These are phyloP conservation scores for Gallinago paraguaiae DNA, from an alignment of 2,113 vertebrate species.

Conservation along the genomic window DNA sequence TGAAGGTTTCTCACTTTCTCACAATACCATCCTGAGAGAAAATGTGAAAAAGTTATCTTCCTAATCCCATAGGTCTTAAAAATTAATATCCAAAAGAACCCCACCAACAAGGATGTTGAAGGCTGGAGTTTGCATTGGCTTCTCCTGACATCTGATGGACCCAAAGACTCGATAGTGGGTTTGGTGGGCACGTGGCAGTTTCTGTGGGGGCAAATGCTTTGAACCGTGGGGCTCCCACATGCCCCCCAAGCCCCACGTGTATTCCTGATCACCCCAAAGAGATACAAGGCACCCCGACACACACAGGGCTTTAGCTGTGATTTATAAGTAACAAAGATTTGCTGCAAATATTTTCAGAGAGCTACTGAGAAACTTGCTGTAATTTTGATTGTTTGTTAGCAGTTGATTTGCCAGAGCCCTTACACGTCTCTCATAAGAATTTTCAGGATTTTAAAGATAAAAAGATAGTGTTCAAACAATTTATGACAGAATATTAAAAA, in stretches of 20 bases:
- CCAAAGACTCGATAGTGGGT: background rate
- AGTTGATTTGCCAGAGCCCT: background rate
- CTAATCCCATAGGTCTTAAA: background rate
- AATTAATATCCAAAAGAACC: background rate
- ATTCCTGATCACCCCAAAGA: background rate
- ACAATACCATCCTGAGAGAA: background rate
- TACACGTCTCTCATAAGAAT: background rate
- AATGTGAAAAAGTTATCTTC: background rate
- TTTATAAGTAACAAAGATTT: background rate
- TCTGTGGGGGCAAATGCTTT: background rate
- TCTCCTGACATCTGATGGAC: background rate
- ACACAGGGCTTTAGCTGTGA: background rate
- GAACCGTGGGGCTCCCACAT: fast-evolving
- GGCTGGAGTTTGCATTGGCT: fast-evolving
- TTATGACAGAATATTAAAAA: background rate
- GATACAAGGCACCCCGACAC: fast-evolving
- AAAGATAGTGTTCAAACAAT: background rate
- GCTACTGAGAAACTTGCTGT: background rate
- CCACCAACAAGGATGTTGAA: background rate
- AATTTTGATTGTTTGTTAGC: background rate
- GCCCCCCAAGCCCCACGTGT: background rate
- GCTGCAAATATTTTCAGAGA: background rate
- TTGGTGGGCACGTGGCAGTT: background rate
- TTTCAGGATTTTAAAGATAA: background rate
- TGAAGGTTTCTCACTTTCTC: background rate